Conservation (phyloP, 2,888 invertebrate species). For the Lasioglossum morio region DNA sequence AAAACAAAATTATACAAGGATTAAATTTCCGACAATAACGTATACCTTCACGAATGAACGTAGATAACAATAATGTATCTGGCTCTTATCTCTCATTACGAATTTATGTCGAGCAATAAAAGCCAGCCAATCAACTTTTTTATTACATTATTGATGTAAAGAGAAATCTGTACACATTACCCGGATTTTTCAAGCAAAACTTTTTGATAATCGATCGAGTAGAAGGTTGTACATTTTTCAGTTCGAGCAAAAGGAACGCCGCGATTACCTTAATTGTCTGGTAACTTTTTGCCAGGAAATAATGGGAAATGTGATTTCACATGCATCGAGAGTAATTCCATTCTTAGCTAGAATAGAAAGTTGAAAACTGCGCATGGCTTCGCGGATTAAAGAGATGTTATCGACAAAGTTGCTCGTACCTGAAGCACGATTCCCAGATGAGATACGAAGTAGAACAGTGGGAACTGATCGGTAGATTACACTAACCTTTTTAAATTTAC, state of each 20-base stretch:
- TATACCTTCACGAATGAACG: neutral
- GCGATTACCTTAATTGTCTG: neutral
- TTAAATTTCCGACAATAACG: neutral
- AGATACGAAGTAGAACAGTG: neutral
- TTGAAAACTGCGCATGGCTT: neutral
- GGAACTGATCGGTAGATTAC: neutral
- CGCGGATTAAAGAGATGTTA: neutral
- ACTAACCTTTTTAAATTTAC: neutral
- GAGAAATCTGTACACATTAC: neutral
- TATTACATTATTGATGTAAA: neutral
- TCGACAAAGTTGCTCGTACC: neutral
- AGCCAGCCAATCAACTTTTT: neutral
- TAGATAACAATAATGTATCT: no score
- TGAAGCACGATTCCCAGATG: neutral
- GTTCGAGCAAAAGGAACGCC: neutral
- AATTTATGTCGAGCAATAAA: neutral
- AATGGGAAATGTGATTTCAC: conserved; percentile 5
- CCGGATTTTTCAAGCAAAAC: no score
- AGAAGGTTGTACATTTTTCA: neutral
- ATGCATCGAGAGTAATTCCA: conserved; percentile 6
- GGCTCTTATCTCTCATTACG: no score
- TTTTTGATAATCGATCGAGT: neutral
- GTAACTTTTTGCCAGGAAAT: neutral
- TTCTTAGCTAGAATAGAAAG: neutral
- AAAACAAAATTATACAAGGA: no score